Base-by-base conservation (phyloP, 2,797 vertebrate species). In the Gymnothorax javanicus region DNA sequence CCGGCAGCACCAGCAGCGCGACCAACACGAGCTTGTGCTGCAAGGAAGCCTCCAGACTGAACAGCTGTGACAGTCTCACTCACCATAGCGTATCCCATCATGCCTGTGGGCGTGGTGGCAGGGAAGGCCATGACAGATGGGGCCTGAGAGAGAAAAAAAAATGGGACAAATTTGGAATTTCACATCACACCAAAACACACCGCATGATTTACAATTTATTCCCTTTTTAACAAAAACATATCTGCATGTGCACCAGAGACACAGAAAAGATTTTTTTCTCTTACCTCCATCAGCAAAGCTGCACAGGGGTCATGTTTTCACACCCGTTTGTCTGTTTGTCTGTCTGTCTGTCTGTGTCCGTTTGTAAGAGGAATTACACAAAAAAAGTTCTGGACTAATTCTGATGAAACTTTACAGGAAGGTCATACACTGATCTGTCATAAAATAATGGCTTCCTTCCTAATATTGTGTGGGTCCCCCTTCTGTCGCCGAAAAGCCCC, bases 101-200 rank as follows among this genome's bases (percentile, higher is more conserved):
- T 97, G 92, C 98, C 98, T 6, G 97, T 98, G 20, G 98, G 98
- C 43, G 98, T 98, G 82, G 98, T 99, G 92, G 97, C 97, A 90
- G 98, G 97, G 92, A 97, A 99, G 20, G 98, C 97, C 97, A 99
- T 97, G 90, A 98, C 96, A 59, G 98, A 98, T 17, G 98, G 97
- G 81, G 98, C 97, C 98, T 99, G 93, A 91, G 60, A 93, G 75
- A 59, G n/a, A n/a, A n/a, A 95, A 92, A 92, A 89, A 90, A 90
- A 91, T 92, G 89, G 2, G 90, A 27, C 93, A 92, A 7, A 86
- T 87, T 90, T 92, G 91, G 90, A 89, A 87, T 84, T 71, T 27
- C 1, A 8, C 12, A 23, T 43, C n/a, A 69, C 81, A 3, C 4
- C 5, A 20, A 52, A 79, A 23, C 71, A 50, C 33, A 33, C 11